These are phyloP conservation scores for Hydrophis major DNA, from an alignment of 2,797 vertebrate species.

Conservation along the genomic window DNA sequence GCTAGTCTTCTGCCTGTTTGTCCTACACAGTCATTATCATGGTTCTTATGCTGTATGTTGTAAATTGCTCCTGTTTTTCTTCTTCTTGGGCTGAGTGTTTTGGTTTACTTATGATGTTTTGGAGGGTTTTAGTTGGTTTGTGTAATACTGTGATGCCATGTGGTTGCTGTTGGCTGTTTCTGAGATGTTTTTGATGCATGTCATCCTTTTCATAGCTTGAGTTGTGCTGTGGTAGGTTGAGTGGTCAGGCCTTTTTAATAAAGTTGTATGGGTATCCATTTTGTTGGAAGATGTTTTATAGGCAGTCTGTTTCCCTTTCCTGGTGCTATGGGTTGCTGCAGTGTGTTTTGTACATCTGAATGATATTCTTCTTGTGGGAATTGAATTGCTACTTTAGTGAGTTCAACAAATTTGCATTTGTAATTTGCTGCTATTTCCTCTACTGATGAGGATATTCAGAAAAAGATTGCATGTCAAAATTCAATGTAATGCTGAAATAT, in stretches of 20 bases:
- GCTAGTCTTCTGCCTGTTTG: not conserved
- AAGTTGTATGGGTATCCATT: not conserved
- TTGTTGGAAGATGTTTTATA: not conserved
- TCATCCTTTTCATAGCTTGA: not conserved
- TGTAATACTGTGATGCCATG: not conserved
- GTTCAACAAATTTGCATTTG: not conserved
- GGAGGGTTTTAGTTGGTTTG: not conserved
- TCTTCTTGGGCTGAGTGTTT: not conserved
- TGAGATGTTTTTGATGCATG: not conserved
- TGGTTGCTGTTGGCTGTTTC: not conserved
- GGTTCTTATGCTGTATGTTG: not conserved
- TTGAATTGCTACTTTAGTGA: not conserved
- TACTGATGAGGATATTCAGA: not conserved
- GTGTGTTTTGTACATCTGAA: not conserved
- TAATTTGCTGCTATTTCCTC: not conserved
- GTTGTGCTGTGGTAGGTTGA: not conserved
- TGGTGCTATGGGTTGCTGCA: not conserved
- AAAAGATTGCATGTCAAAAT: not conserved
- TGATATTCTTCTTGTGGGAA: not conserved
- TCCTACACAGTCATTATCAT: not conserved
- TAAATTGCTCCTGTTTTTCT: not conserved
- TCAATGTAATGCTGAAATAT: not conserved
- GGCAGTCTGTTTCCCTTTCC: not conserved
- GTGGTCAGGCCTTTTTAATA: not conserved
- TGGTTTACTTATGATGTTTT: not conserved